Base-by-base conservation (phyloP, 2,113 vertebrate genomes). In the Otis tarda region DNA sequence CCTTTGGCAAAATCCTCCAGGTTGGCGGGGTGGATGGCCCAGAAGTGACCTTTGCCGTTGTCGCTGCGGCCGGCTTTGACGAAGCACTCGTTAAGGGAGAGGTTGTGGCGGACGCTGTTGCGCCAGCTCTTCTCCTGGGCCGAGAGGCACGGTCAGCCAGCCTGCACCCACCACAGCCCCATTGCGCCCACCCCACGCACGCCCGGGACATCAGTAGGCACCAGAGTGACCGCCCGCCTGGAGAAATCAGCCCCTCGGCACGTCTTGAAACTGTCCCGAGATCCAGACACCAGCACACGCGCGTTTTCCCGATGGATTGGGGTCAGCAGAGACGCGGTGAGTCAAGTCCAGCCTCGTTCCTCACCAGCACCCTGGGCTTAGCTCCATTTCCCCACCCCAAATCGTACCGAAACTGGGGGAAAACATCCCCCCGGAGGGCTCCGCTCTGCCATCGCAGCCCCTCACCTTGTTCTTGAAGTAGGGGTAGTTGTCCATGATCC, bases 401-500 rank as follows among this genome's bases (percentile, higher is more conserved):
- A 4, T 9, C 10, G 39, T 39, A 0, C 0, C 4, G 12, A 3
- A 25, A 25, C 2, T 2, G n/a, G 0, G 22, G 33, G 8, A 10
- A 10, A 28, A 14, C 5, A 12, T 0, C 17, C 56, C 60, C 1
- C 0, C 6, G 14, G 25, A 12, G 0, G 5, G 16, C 3, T 9
- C 17, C 0, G 2, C 15, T 19, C 6, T 4, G 0, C 10, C 25
- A 8, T 2, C 3, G 4, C 23, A 2, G 28, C 18, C 22, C 11
- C 96, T 89, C 64, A 98, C 98, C 98, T 98, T 98, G 84, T 98
- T 98, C 97, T 98, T 98, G 97, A 98, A 98, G 97, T 98, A 98
- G 10, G 98, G 98, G 82, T 98, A 98, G 56, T 98, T 97, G 88
- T 99, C 98, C 98, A 98, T 99, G 97, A 98, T 98, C 98, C 98